These are phyloP conservation scores for Typhlichthys subterraneus DNA, from an alignment of 2,797 vertebrate species.

Conservation along the genomic window DNA sequence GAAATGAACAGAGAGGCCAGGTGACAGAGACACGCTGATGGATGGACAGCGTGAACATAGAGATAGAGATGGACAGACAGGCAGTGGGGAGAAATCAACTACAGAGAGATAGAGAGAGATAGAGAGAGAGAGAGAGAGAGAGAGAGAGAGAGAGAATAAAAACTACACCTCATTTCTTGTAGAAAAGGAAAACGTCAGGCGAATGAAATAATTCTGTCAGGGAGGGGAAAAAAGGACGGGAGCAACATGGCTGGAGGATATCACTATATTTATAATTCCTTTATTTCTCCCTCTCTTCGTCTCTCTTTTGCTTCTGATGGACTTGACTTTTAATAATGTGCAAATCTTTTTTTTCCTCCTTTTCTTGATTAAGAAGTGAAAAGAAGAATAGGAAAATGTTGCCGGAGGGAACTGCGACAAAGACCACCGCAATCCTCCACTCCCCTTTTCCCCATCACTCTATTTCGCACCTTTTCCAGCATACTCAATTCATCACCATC, in stretches of 20 bases:
- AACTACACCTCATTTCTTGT: too few species aligned
- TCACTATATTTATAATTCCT: background rate
- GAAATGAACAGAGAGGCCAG: background rate
- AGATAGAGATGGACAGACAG: background rate
- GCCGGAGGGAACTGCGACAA: conserved; percentile 29
- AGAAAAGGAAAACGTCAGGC: too few species aligned
- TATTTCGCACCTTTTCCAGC: too few species aligned
- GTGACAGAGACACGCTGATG: background rate
- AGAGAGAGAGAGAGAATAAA: background rate
- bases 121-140: background rate
- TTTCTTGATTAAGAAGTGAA: conserved; percentile 62
- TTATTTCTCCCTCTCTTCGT: conserved; percentile 3
- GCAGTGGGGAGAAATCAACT: background rate
- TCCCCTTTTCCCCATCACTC: too few species aligned
- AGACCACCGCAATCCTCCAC: too few species aligned
- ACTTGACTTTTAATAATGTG: conserved; percentile 64
- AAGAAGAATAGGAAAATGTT: conserved; percentile 44
- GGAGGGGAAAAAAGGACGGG: too few species aligned
- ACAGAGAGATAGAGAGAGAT: background rate
- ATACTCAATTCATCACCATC: too few species aligned
- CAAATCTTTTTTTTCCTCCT: conserved; percentile 58
- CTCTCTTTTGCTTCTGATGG: conserved; percentile 41
- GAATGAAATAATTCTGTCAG: too few species aligned
- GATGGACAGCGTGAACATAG: background rate
- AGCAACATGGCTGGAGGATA: too few species aligned